A percentile compares a stretch with the other conserved stretches of the same genome.
Evolutionary conservation across 2,888 invertebrate genomes (phyloP).

Genomic region (Megastigmus dorsalis): DNA sequence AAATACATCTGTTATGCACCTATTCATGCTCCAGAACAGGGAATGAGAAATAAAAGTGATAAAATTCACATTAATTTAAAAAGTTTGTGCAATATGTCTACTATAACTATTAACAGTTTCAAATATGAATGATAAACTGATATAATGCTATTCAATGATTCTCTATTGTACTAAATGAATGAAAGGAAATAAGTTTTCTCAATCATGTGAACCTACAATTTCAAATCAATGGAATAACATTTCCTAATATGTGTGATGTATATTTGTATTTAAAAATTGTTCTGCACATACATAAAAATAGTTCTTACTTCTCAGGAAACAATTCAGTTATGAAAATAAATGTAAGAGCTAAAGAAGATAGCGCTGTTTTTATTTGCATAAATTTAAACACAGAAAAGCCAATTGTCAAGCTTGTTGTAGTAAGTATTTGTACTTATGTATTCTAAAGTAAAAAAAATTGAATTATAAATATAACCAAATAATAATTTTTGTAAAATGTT

Average conservation of each 20-base stretch:
- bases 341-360: too few species aligned
- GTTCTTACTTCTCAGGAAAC: background rate
- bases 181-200: background rate
- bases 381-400: too few species aligned
- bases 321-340: background rate
- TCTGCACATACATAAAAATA: background rate
- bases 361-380: too few species aligned
- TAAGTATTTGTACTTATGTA: too few species aligned
- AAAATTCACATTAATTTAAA: background rate
- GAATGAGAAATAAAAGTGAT: too few species aligned
- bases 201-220: background rate
- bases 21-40: too few species aligned
- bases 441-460: too few species aligned
- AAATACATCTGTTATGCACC: too few species aligned
- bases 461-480: too few species aligned
- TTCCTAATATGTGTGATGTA: background rate
- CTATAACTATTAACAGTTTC: background rate
- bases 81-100: background rate
- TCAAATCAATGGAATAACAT: background rate
- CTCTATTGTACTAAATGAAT: background rate
- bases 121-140: background rate
- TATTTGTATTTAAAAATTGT: background rate
- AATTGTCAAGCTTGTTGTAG: too few species aligned
- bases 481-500: too few species aligned
- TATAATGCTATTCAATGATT: background rate